phyloP scores from a whole-genome alignment of 2,113 vertebrate genomes.

The Anhinga rufa region DNA sequence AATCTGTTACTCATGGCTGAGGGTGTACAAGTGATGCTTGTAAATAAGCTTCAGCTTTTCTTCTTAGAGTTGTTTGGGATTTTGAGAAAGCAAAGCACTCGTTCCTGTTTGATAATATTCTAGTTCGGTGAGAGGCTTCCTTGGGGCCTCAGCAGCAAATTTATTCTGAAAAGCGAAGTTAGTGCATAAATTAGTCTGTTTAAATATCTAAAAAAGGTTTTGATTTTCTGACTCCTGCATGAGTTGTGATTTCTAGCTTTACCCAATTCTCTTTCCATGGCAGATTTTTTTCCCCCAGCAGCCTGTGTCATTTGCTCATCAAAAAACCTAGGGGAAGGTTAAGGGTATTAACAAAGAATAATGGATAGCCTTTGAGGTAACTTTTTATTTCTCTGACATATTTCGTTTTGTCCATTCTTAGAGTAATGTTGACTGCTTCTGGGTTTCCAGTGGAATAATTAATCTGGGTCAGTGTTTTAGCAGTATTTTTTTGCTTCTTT shows the following conservation, averaged over 20 bases:
- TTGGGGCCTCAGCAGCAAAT: slow-evolving; percentile 33
- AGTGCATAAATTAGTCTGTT: slow-evolving; percentile 45
- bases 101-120: slow-evolving; percentile 8
- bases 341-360: not conserved
- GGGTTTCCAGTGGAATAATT: slow-evolving; percentile 22
- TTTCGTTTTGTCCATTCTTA: not conserved
- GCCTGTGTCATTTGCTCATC: not conserved
- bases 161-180: slow-evolving; percentile 17
- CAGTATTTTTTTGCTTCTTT: not conserved
- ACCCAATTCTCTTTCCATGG: not conserved
- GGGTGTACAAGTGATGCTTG: slow-evolving; percentile 35
- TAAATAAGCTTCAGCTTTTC: slow-evolving; percentile 49
- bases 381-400: not conserved
- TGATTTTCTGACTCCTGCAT: not conserved
- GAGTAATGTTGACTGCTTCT: not conserved
- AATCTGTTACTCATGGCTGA: slow-evolving; percentile 33
- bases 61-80: slow-evolving; percentile 16
- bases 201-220: not conserved
- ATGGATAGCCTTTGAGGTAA: not conserved
- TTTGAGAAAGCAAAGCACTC: slow-evolving; percentile 18
- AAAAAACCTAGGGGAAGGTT: not conserved
- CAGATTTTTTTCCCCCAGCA: not conserved
- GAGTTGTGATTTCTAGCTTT: slow-evolving; percentile 10
- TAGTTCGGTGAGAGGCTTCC: not conserved
- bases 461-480: not conserved